Evolutionary conservation across 2,888 invertebrate species (phyloP).

Genomic region (Rotaria macrura): DNA sequence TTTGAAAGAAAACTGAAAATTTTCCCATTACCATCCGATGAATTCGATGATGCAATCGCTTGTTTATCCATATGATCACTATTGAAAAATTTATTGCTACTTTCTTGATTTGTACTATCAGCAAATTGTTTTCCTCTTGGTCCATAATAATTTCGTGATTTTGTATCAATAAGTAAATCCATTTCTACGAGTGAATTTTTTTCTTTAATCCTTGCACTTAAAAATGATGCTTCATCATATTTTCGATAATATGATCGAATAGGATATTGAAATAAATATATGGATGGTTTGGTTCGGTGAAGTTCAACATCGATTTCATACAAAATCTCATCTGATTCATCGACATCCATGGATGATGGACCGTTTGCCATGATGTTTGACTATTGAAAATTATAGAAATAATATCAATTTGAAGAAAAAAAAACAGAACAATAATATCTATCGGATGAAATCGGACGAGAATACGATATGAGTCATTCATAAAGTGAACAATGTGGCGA

Average conservation of each 20-base stretch:
- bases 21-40: not conserved
- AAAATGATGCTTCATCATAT: not conserved
- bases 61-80: conserved; percentile 15
- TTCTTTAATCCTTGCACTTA: not conserved
- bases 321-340: not conserved
- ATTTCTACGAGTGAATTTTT: not conserved
- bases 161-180: not conserved
- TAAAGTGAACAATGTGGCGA: not conserved
- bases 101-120: not conserved
- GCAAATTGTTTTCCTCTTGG: not conserved
- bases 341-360: not conserved
- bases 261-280: not conserved
- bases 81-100: not conserved
- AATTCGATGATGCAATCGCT: not conserved
- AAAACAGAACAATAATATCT: not conserved
- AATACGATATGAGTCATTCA: not conserved
- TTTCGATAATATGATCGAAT: not conserved
- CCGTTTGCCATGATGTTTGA: not conserved
- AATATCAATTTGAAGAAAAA: not conserved
- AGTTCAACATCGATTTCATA: not conserved
- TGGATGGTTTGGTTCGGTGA: not conserved
- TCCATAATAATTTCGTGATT: not conserved
- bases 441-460: not conserved
- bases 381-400: not conserved
- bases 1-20: too few species aligned